Evolutionary conservation across 1,140 invertebrate species (phyloP), one percentile per base, ranked within the genome.

Genomic region (Lethocerus indicus): DNA sequence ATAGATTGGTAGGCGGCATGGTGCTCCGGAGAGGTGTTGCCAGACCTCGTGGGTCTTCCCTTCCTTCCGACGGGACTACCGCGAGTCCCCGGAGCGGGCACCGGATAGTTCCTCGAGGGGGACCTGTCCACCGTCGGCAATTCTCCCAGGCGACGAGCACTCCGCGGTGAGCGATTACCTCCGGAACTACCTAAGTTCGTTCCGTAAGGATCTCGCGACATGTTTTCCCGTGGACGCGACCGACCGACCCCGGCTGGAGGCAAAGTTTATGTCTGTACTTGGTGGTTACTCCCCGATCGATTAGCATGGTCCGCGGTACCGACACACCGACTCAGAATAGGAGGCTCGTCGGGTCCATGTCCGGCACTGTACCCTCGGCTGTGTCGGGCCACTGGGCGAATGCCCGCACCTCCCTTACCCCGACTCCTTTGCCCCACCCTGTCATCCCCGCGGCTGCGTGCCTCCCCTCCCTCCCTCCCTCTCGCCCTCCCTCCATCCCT

Each of bases 41-140:
- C 71, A 56, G 71, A 74, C 28, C 73, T 66, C 23, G 70, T 64
- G 12, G 47, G 47, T 35, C 52, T 40, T 55, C 55, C 59, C 71
- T 74, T 23, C 67, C 67, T 57, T 64, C 64, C 71, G 59, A 71
- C 57, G 51, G 76, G 75, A 67, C 72, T 78, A 55, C 71, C 71
- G 6, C 68, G 63, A 54, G 69, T 55, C 13, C 36, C 48, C 29
- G 23, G 71, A 60, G 71, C 74, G n/a, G n/a, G n/a, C n/a, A n/a
- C n/a, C 57, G 75, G 76, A 66, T 79, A 81, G 62, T 72, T 74
- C 57, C 79, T 67, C 56, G 78, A 81, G 58, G 84, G 84, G 62
- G 82, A 85, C 57, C 83, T 78, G 74, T 87, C 83, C 60, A 86
- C 83, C 60, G 83, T 85, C 60, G 83, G 83, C 64, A 87, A 70